Evolutionary conservation across 1,140 invertebrate genomes (phyloP), one percentile per base, ranked within the genome.

Genomic region (Calosoma granatense): DNA sequence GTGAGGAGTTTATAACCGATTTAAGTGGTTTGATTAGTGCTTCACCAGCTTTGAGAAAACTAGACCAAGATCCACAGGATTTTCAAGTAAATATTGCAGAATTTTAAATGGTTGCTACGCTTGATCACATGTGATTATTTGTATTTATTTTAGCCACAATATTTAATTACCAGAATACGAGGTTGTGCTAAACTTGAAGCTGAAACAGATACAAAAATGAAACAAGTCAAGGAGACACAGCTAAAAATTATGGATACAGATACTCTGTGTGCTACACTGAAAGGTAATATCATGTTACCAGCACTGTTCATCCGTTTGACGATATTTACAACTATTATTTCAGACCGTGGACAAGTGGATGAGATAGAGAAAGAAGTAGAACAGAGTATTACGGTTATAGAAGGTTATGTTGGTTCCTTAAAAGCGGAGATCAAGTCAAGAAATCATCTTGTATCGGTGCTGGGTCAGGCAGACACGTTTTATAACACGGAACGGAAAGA

Each of bases 291-390:
- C 47, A 14, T 41, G 3, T 20, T 20, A 21, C 2, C 43, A 22
- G 15, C n/a, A n/a, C 12, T 54, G 47, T 22, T 36, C n/a, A n/a
- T n/a, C n/a, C n/a, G n/a, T 56, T 55, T 23, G 39, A 11, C 22
- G 19, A 51, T 57, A 47, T n/a, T 12, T 39, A 3, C 15, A 22
- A 14, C 15, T 51, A 36, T 59, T 20, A 39, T 41, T 59, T 19
- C 66, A 87, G 92, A 95, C 70, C 81, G 88, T 62, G 81, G 83
- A 59, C 82, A 87, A 67, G 87, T 90, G 20, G 88, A 92, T 62
- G 89, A 94, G 70, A 86, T 90, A n/a, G 85, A 88, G 61, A 84
- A 84, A 59, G 92, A 96, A 65, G 80, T 96, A 58, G 91, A 94
- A 62, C 81, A 86, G 51, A 88, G 86, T 20, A 83, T 87, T 47